Percentiles rank a stretch among this genome's conserved stretches.
phyloP scores from a whole-genome alignment of 2,888 invertebrate genomes.

The Fabriciana adippe region DNA sequence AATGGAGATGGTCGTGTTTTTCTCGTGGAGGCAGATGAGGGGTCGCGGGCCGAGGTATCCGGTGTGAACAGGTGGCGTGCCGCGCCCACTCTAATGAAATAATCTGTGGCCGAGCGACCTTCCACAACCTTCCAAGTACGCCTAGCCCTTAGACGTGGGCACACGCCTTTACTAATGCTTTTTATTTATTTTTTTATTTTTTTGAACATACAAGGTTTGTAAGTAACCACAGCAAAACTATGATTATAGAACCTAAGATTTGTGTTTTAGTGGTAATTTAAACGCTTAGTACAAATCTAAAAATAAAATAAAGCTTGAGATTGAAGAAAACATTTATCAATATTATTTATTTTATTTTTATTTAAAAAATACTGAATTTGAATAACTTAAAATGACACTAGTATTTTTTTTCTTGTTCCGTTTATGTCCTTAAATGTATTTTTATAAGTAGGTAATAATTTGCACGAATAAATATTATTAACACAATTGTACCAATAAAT shows the following conservation, averaged over 20 bases:
- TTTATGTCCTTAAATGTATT: too few species aligned
- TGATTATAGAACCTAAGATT: neutral
- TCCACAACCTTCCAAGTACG: slow-evolving; percentile 67
- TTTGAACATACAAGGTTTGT: neutral
- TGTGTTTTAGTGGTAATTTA: neutral
- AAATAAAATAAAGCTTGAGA: too few species aligned
- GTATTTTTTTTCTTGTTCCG: too few species aligned
- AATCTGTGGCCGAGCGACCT: slow-evolving; percentile 73
- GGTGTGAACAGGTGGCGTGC: slow-evolving; percentile 76
- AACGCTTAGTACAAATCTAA: neutral
- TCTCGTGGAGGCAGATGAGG: slow-evolving; percentile 40
- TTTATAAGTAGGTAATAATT: too few species aligned
- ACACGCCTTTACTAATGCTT: slow-evolving; percentile 42
- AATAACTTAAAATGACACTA: too few species aligned
- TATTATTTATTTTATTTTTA: too few species aligned
- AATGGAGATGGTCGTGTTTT: slow-evolving; percentile 40
- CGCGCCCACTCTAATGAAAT: slow-evolving; percentile 74
- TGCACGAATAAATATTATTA: neutral
- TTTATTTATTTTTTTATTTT: slow-evolving; percentile 31
- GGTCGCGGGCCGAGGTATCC: slow-evolving; percentile 65
- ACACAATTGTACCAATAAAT: neutral
- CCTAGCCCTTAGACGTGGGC: slow-evolving; percentile 45
- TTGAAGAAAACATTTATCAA: too few species aligned
- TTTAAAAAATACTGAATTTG: too few species aligned
- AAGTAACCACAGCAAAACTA: neutral